Evolutionary conservation across 2,797 vertebrate species (phyloP).

Genomic region (Pitangus sulphuratus): DNA sequence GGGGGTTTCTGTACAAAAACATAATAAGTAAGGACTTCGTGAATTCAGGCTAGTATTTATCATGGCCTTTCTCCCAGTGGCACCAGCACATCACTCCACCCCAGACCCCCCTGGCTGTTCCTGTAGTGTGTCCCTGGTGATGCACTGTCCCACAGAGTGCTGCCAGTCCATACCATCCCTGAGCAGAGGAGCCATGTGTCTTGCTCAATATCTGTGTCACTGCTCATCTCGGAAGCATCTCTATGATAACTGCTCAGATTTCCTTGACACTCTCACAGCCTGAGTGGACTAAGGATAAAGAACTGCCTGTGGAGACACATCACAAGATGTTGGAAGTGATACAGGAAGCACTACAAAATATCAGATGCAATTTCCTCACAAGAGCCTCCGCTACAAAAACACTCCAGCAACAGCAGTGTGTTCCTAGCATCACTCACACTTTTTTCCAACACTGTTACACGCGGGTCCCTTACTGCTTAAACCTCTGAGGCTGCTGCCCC

Average conservation of each 20-base stretch:
- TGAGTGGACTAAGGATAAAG: not conserved
- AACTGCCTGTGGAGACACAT: slow-evolving; percentile 9
- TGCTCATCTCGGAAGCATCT: not conserved
- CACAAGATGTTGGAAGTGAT: not conserved
- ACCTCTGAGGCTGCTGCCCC: not conserved
- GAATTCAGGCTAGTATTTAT: not conserved
- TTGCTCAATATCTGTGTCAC: not conserved
- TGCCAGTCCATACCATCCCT: not conserved
- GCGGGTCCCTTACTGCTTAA: not conserved
- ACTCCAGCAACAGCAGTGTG: not conserved
- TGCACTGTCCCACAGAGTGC: fast-evolving
- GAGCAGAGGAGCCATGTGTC: not conserved
- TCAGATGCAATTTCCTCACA: not conserved
- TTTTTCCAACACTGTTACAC: not conserved
- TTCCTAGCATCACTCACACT: not conserved
- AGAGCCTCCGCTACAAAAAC: not conserved
- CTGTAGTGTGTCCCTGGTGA: fast-evolving
- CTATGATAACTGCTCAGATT: not conserved
- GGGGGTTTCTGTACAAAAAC: not conserved
- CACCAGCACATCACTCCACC: not conserved
- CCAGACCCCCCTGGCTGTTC: not conserved
- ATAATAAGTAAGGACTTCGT: not conserved
- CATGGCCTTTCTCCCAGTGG: not conserved
- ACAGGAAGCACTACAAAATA: slow-evolving; percentile 37
- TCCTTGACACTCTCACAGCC: not conserved